These are phyloP conservation scores for Emydura subglobosa DNA, from an alignment of 2,113 vertebrate genomes.

Conservation along the genomic window DNA sequence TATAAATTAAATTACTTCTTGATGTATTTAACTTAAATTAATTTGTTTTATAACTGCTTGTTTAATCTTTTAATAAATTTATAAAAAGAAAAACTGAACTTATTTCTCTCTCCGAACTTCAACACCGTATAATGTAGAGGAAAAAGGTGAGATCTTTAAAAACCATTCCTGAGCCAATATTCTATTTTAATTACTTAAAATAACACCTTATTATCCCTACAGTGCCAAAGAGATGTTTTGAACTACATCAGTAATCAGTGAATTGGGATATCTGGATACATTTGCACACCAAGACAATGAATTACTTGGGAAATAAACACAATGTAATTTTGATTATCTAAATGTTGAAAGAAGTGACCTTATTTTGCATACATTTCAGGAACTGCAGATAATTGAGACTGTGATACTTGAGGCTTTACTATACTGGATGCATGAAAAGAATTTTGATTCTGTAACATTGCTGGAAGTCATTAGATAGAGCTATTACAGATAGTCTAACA, in stretches of 20 bases:
- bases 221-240: background rate
- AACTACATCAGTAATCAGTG: background rate
- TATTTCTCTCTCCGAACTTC: background rate
- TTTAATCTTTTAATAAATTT: background rate
- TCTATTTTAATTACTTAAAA: background rate
- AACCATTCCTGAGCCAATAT: background rate
- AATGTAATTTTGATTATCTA: background rate
- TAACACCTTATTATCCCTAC: background rate
- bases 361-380: background rate
- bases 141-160: background rate
- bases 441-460: background rate
- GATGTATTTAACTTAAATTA: background rate
- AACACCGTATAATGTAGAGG: background rate
- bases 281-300: background rate
- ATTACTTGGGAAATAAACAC: background rate
- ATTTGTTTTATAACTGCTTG: background rate
- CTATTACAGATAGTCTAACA: background rate
- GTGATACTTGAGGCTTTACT: background rate
- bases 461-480: background rate
- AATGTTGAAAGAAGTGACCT: background rate
- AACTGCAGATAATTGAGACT: background rate
- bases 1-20: background rate
- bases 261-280: background rate
- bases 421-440: background rate
- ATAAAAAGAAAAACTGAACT: background rate